Base-by-base conservation (phyloP, 2,888 invertebrate genomes). In the Drosophila cyrtoloma region DNA sequence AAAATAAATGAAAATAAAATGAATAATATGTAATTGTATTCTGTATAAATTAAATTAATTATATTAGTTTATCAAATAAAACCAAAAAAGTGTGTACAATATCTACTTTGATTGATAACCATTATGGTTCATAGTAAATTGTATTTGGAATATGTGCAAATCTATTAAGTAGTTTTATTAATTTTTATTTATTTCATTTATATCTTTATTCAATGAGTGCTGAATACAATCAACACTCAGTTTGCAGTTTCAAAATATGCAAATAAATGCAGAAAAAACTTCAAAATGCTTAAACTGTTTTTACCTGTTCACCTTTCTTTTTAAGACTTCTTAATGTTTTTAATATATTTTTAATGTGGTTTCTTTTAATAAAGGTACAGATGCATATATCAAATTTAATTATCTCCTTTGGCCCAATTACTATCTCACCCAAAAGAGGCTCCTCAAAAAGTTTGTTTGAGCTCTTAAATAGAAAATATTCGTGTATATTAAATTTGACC, bases 401-500 rank as follows among this genome's bases (percentile, higher is more conserved):
- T 2, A 47, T 26, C 26, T 26, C 26, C 9, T 47, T 26, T 26
- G 9, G 47, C 16, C 47, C 16, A 47, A 26, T 47, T 47, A 47
- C 1, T 7, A 47, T 4, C 16, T 16, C 16, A 26, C 16, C 47
- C 16, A 26, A 14, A 22, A 22, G 4, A 7, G 22, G 14, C 14
- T 1, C 44, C 14, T 4, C 47, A 16, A 26, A 47, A 47, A 26
- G 47, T 47, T 47, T 5, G 16, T 42, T 37, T 37, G 19, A 2
- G 3, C 6, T 37, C 7, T 37, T 37, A 37, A 37, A 37, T 37
- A 19, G 0, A 19, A 6, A 12, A 14, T 12, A n/a, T 16, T 5
- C 9, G 4, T n/a, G 7, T 33, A 19, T 44, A 19, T 9, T 14
- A 14, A 33, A 57, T 69, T 75, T 75, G 75, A 71, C 75, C 75